Conservation (phyloP, 1,140 invertebrate genomes). For the Trachymyrmex cornetzi region DNA sequence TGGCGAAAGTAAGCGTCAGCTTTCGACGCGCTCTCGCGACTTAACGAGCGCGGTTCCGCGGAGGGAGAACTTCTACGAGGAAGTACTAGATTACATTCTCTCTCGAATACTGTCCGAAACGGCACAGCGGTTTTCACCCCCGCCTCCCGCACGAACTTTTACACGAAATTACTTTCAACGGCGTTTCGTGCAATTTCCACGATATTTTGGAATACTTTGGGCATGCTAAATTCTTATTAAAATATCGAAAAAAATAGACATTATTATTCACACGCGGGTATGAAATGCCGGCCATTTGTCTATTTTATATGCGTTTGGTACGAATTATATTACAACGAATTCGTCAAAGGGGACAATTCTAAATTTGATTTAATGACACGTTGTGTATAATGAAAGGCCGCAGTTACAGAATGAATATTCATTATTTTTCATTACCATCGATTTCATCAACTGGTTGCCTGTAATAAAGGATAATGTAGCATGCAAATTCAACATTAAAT, state of each 20-base stretch:
- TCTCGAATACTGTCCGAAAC: constrained; percentile 51
- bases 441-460: constrained; percentile 31
- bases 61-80: background rate
- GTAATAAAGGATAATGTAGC: constrained; percentile 36
- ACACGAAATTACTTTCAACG: background rate
- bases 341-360: constrained; percentile 7
- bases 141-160: constrained; percentile 6
- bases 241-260: background rate
- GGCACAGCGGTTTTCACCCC: constrained; percentile 43
- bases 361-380: constrained; percentile 50
- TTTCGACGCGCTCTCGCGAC: constrained; percentile 50
- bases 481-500: constrained; percentile 53
- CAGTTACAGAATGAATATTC: constrained; percentile 49
- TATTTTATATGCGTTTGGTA: background rate
- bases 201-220: background rate
- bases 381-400: constrained; percentile 22
- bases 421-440: constrained; percentile 57
- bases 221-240: background rate
- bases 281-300: constrained; percentile 11
- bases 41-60: constrained; percentile 34
- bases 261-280: background rate
- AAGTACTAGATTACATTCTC: constrained; percentile 38
- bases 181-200: background rate
- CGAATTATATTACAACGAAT: background rate
- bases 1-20: constrained; percentile 59